phyloP scores from a whole-genome alignment of 2,888 invertebrate genomes.

The Diploptera punctata region DNA sequence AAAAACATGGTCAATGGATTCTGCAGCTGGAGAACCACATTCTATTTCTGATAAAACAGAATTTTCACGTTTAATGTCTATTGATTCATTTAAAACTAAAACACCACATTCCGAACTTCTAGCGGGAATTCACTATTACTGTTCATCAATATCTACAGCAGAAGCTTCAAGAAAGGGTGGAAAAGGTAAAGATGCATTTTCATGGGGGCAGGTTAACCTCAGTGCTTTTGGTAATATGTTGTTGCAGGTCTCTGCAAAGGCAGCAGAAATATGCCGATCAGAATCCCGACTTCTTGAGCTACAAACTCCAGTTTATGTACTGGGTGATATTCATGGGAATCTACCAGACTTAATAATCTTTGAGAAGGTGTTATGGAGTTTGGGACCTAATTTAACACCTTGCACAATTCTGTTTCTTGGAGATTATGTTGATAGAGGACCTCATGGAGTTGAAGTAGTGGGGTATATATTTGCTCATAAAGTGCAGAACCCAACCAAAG shows the following conservation, averaged over 20 bases:
- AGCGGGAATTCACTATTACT: constrained; percentile 60
- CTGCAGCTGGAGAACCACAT: not conserved
- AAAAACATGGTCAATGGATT: constrained; percentile 47
- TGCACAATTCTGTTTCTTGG: constrained; percentile 73
- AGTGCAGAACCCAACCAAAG: constrained; percentile 67
- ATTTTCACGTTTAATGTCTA: constrained; percentile 43
- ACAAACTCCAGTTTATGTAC: constrained; percentile 62
- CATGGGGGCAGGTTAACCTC: constrained; percentile 53
- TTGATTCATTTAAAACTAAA: constrained; percentile 62
- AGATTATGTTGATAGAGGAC: constrained; percentile 79
- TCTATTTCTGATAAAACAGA: too few relatives aligned
- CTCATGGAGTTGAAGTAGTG: constrained; percentile 72
- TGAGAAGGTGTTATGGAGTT: constrained; percentile 73
- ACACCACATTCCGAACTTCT: constrained; percentile 65
- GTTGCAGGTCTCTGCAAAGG: constrained; percentile 59
- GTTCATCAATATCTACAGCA: constrained; percentile 48
- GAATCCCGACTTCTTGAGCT: constrained; percentile 63
- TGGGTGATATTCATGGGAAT: constrained; percentile 82
- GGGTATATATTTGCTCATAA: constrained; percentile 75
- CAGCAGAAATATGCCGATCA: constrained; percentile 56
- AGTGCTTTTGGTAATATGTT: constrained; percentile 59
- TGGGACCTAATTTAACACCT: constrained; percentile 69
- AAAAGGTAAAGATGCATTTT: constrained; percentile 45
- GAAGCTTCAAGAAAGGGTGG: constrained; percentile 49
- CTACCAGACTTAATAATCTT: constrained; percentile 70